Evolutionary conservation across 2,888 invertebrate genomes (phyloP).

Genomic region (Cenopis cana): DNA sequence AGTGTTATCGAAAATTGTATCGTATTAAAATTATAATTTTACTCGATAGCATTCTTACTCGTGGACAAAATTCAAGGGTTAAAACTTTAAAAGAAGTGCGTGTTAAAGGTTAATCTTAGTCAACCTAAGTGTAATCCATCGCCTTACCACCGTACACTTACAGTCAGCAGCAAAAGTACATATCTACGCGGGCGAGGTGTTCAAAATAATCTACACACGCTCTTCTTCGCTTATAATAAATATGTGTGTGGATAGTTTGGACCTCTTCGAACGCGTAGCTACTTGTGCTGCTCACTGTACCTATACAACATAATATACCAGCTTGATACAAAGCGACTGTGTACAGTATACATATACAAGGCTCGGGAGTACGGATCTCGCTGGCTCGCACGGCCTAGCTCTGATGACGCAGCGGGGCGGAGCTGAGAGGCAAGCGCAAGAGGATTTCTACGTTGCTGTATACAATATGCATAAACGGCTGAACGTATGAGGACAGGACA

Average conservation of each 20-base stretch:
- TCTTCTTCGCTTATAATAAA: too few species aligned
- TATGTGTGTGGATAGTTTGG: too few species aligned
- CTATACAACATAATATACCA: background rate
- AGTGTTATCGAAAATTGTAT: slow-evolving; percentile 10
- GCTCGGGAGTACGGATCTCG: background rate
- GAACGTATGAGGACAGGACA: too few species aligned
- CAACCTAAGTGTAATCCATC: background rate
- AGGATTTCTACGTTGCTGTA: background rate
- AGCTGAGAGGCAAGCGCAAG: background rate
- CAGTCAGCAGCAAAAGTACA: too few species aligned
- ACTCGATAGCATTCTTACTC: background rate
- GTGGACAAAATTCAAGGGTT: background rate
- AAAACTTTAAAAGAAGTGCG: too few species aligned
- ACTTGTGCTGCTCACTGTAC: too few species aligned
- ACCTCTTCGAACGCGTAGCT: too few species aligned
- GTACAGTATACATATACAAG: background rate
- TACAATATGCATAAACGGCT: too few species aligned
- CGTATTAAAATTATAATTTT: slow-evolving; percentile 2
- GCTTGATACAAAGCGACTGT: background rate
- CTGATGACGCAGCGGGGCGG: slow-evolving; percentile 10
- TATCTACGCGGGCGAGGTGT: too few species aligned
- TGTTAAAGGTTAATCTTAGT: too few species aligned
- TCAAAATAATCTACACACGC: too few species aligned
- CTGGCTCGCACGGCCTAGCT: slow-evolving; percentile 1
- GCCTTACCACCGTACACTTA: too few species aligned